Percentiles rank a stretch among this genome's conserved stretches.
phyloP scores from a whole-genome alignment of 2,888 invertebrate genomes.

The Latrodectus hesperus region DNA sequence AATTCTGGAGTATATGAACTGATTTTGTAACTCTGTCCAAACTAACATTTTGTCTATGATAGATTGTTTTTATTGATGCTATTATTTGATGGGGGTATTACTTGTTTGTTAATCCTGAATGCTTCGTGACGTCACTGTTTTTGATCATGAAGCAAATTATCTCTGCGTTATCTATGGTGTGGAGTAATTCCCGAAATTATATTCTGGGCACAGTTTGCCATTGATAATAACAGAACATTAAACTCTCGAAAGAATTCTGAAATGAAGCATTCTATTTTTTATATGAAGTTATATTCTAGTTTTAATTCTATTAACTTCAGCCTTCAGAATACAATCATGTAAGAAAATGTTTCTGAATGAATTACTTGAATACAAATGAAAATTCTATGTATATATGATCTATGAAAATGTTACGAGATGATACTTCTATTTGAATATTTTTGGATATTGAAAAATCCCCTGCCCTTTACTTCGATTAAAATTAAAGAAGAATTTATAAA shows the following conservation, averaged over 20 bases:
- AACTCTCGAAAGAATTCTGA: neutral
- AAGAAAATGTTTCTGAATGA: neutral
- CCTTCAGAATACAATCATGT: neutral
- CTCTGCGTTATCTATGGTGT: neutral
- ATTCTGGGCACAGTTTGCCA: neutral
- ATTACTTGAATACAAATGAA: neutral
- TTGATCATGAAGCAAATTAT: neutral
- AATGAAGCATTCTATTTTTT: neutral
- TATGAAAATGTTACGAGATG: no score
- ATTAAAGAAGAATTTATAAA: no score
- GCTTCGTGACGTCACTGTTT: neutral
- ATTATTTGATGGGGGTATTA: neutral
- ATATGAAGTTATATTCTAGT: neutral
- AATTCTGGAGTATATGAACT: neutral
- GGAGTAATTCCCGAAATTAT: neutral
- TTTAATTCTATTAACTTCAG: neutral
- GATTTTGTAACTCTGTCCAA: neutral
- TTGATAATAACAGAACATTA: neutral
- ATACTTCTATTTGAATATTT: no score
- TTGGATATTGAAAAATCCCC: no score
- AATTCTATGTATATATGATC: neutral
- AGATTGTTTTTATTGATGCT: neutral
- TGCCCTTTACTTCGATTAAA: no score
- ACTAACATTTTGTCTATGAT: neutral
- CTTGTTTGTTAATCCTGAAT: neutral